Conservation (phyloP, 1,140 invertebrate genomes). For the Epicauta chinensis region DNA sequence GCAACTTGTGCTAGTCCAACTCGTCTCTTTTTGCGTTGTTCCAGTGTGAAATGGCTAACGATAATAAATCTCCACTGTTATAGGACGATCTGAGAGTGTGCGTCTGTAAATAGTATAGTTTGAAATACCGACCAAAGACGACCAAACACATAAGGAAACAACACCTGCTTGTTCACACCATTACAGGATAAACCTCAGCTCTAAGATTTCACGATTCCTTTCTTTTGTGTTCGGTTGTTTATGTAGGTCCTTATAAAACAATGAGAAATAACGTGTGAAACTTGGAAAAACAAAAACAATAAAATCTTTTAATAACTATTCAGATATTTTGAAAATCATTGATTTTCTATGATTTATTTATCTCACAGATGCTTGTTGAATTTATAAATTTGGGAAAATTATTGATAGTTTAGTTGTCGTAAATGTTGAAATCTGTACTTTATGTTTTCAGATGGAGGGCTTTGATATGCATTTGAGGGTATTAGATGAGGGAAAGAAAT, state of each 20-base stretch:
- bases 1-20: too few species aligned
- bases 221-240: conserved; percentile 20
- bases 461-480: conserved; percentile 16
- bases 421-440: too few species aligned
- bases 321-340: too few species aligned
- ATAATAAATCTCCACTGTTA: conserved; percentile 17
- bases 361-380: too few species aligned
- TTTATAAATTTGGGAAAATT: too few species aligned
- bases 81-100: conserved; percentile 29
- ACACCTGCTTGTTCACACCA: conserved; percentile 25
- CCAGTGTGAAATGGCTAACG: too few species aligned
- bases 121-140: conserved; percentile 18
- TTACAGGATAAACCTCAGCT: conserved; percentile 23
- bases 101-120: conserved; percentile 37
- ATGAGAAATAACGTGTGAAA: too few species aligned
- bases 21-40: too few species aligned
- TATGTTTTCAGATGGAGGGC: neutral
- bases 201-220: conserved; percentile 26
- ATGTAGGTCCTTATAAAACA: neutral
- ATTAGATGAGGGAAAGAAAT: conserved; percentile 16
- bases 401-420: too few species aligned
- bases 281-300: too few species aligned
- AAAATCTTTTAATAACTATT: too few species aligned
- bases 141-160: conserved; percentile 23
- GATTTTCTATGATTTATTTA: too few species aligned